Percentiles rank a stretch among this genome's conserved stretches.
Conservation (phyloP, 2,113 vertebrate species). For the Ictalurus furcatus region DNA sequence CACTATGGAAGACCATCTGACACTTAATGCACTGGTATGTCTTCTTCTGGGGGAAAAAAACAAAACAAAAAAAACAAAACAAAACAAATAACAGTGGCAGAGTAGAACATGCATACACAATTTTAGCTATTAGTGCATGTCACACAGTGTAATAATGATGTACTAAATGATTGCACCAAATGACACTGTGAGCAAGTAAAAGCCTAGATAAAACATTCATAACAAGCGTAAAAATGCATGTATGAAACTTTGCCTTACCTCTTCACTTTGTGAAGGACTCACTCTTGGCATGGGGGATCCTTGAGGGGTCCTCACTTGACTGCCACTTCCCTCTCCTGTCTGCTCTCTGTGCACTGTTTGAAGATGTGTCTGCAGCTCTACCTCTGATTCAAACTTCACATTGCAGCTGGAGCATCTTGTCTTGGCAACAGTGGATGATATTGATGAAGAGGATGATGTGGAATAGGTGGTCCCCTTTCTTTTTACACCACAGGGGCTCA, state of each 20-base stretch:
- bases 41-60: constrained; percentile 83
- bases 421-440: constrained; percentile 74
- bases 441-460: constrained; percentile 72
- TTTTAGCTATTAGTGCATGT: background rate
- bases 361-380: constrained; percentile 92
- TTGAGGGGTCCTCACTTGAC: constrained; percentile 90
- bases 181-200: background rate
- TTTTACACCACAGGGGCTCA: constrained; percentile 86
- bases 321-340: constrained; percentile 82
- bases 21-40: constrained; percentile 99
- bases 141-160: background rate
- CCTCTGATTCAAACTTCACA: constrained; percentile 97
- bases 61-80: background rate
- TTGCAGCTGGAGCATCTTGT: constrained; percentile 96
- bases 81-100: background rate
- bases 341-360: constrained; percentile 91
- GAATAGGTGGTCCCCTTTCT: constrained; percentile 81
- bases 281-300: constrained; percentile 95
- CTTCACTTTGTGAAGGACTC: constrained; percentile 95
- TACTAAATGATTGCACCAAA: background rate
- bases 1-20: constrained; percentile 99
- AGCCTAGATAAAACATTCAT: background rate
- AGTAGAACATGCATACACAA: background rate
- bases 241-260: constrained; percentile 76
- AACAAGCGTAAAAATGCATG: background rate